These are phyloP conservation scores for Brachionus sp. DNA, from an alignment of 1,140 invertebrate species.

Conservation along the genomic window DNA sequence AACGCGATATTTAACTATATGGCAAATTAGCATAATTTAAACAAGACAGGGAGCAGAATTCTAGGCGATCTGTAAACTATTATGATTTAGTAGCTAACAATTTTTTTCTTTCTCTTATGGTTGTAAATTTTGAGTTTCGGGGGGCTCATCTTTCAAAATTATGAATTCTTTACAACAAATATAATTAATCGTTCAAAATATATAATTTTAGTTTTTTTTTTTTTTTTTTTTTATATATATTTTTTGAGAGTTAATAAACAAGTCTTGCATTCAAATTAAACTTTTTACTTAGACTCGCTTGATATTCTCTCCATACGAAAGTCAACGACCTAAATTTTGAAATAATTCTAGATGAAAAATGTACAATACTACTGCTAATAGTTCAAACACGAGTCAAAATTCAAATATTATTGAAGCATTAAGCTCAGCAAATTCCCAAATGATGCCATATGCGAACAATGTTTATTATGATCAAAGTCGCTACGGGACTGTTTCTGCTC, in stretches of 20 bases:
- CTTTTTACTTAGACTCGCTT: not conserved
- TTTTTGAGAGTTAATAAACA: slow-evolving; percentile 8
- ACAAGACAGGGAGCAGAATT: not conserved
- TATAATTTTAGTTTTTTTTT: not conserved
- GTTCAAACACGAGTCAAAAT: slow-evolving; percentile 8
- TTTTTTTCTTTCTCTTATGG: not conserved
- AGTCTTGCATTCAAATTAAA: not conserved
- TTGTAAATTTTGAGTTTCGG: not conserved
- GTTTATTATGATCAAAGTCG: slow-evolving; percentile 18
- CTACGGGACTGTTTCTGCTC: not conserved
- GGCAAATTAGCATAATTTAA: not conserved
- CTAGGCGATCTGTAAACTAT: not conserved
- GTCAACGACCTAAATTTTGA: not conserved
- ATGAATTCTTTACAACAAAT: not conserved
- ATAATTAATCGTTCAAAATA: slow-evolving; percentile 25
- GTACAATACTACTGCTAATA: not conserved
- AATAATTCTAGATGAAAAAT: slow-evolving; percentile 18
- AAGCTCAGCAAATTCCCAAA: not conserved
- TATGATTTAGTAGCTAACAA: slow-evolving; percentile 2
- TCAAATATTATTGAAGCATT: not conserved
- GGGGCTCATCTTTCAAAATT: slow-evolving; percentile 15
- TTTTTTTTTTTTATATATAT: not conserved
- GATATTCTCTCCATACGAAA: not conserved
- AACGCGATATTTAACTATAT: not conserved
- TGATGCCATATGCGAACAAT: not conserved